phyloP scores from a whole-genome alignment of 2,888 invertebrate species.

The Gryllus longicercus region DNA sequence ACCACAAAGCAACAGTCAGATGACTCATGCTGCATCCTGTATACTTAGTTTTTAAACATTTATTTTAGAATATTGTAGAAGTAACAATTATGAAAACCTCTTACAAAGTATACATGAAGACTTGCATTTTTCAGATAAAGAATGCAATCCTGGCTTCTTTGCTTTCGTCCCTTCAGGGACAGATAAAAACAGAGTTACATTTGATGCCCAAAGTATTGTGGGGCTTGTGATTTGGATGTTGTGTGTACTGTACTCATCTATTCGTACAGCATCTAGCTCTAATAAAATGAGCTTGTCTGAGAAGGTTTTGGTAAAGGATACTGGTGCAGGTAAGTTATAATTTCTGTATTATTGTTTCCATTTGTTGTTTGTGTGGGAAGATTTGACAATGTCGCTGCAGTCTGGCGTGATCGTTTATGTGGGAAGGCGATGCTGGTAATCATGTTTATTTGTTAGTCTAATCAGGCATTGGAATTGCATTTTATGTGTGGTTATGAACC shows the following conservation, averaged over 20 bases:
- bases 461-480: too few species aligned
- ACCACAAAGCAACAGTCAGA: too few species aligned
- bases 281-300: conserved; percentile 88
- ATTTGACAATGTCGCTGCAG: too few species aligned
- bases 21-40: too few species aligned
- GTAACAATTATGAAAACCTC: too few species aligned
- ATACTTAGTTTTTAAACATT: too few species aligned
- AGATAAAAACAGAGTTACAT: conserved; percentile 52
- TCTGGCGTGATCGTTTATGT: too few species aligned
- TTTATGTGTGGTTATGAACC: too few species aligned
- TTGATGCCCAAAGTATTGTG: conserved; percentile 87
- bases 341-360: neutral
- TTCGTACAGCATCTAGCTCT: conserved; percentile 89
- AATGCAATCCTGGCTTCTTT: conserved; percentile 73
- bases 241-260: conserved; percentile 93
- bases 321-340: conserved; percentile 59
- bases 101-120: neutral
- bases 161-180: conserved; percentile 45
- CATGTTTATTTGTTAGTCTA: too few species aligned
- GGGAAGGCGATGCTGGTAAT: too few species aligned
- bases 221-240: conserved; percentile 90
- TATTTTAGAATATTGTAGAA: too few species aligned
- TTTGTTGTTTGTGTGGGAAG: neutral
- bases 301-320: conserved; percentile 70
- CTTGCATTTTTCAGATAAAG: conserved; percentile 52